A percentile compares a stretch with the other conserved stretches of the same genome.
phyloP scores from a whole-genome alignment of 2,113 vertebrate genomes.

The Chaetops frenatus region DNA sequence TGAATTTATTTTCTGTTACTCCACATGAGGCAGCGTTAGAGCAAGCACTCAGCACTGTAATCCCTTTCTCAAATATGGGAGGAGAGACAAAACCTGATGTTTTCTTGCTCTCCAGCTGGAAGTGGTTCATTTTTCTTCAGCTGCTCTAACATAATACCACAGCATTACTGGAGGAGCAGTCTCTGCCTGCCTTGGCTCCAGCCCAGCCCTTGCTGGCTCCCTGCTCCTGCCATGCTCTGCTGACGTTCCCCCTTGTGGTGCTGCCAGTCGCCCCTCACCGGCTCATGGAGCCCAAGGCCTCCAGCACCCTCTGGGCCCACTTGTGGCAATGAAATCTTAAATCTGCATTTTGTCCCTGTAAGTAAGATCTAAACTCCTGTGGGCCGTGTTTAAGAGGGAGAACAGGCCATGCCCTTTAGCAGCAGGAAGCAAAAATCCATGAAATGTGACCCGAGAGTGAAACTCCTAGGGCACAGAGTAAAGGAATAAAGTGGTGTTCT shows the following conservation, averaged over 20 bases:
- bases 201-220: neutral
- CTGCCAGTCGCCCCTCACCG: neutral
- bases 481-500: neutral
- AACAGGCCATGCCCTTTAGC: neutral
- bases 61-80: neutral
- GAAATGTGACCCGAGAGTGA: neutral
- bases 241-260: accelerated
- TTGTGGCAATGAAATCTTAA: neutral
- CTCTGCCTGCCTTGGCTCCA: neutral
- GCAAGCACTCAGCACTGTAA: accelerated
- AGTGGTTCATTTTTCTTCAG: neutral
- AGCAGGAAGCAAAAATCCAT: neutral
- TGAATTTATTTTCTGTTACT: neutral
- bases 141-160: neutral
- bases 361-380: neutral
- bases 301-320: neutral
- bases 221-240: accelerated
- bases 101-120: neutral
- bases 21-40: neutral
- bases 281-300: neutral
- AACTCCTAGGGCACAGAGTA: neutral
- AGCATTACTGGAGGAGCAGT: neutral
- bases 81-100: neutral
- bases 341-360: neutral
- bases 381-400: accelerated